Conservation (phyloP, 2,888 invertebrate genomes). For the Epirrhoe tristata region DNA sequence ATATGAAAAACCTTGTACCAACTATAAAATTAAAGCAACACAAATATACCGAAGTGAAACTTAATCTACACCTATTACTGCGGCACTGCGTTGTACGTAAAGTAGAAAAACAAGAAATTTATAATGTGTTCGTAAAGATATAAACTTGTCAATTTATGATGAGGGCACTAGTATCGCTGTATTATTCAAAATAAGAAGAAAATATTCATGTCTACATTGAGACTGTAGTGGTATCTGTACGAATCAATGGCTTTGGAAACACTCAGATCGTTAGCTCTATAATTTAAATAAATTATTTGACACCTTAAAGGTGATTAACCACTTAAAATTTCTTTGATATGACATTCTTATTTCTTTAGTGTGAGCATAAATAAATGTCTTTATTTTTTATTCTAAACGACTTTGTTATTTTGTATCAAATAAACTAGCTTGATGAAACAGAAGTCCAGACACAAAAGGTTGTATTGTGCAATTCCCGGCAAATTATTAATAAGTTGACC, state of each 20-base stretch:
- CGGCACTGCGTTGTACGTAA: conserved; percentile 27
- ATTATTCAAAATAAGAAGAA: conserved; percentile 38
- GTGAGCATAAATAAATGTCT: conserved; percentile 6
- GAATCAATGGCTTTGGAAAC: conserved; percentile 27
- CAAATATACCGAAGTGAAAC: conserved; percentile 44
- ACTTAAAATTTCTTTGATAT: conserved; percentile 17
- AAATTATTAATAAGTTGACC: conserved; percentile 26
- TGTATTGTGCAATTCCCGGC: conserved; percentile 7
- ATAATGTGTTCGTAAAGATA: conserved; percentile 46
- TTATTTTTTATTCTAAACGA: conserved; percentile 7
- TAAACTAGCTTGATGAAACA: neutral
- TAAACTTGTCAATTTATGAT: conserved; percentile 51
- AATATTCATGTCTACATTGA: conserved; percentile 42
- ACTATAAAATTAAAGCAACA: conserved; percentile 43
- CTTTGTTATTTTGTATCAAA: neutral
- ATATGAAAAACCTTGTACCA: conserved; percentile 37
- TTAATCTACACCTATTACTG: conserved; percentile 45
- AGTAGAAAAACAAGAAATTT: conserved; percentile 44
- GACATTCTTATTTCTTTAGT: conserved; percentile 5
- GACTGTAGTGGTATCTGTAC: conserved; percentile 29
- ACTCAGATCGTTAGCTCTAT: conserved; percentile 21
- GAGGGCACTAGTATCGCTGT: conserved; percentile 41
- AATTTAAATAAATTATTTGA: conserved; percentile 39
- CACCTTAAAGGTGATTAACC: conserved; percentile 32
- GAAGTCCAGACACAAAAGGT: neutral